Percentiles rank a stretch among this genome's conserved stretches.
Conservation (phyloP, 1,140 invertebrate genomes). For the Drosophila virilis region DNA sequence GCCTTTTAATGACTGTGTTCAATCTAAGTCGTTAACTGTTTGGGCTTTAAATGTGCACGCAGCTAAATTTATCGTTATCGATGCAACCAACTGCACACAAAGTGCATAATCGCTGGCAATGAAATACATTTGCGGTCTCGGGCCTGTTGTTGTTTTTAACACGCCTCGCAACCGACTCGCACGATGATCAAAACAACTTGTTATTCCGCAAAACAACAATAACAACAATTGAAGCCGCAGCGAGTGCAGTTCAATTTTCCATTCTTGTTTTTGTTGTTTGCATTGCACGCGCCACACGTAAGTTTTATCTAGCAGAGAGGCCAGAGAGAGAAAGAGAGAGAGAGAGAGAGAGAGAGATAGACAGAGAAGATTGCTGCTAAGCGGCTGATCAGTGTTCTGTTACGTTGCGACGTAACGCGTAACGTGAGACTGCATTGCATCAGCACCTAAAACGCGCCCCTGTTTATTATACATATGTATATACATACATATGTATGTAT, state of each 20-base stretch:
- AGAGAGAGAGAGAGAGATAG: slow-evolving; percentile 12
- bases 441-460: slow-evolving; percentile 19
- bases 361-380: not conserved
- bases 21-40: slow-evolving; percentile 53
- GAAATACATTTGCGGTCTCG: slow-evolving; percentile 72
- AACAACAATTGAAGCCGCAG: slow-evolving; percentile 47
- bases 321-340: slow-evolving; percentile 4
- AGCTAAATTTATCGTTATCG: slow-evolving; percentile 65
- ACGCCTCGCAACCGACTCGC: slow-evolving; percentile 45
- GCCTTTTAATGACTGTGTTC: slow-evolving; percentile 56
- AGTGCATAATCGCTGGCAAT: slow-evolving; percentile 68
- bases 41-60: slow-evolving; percentile 60
- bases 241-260: slow-evolving; percentile 50
- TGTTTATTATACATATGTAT: not conserved
- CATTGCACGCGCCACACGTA: slow-evolving; percentile 47
- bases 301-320: slow-evolving; percentile 46
- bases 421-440: slow-evolving; percentile 41
- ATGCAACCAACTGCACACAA: slow-evolving; percentile 37
- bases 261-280: slow-evolving; percentile 30
- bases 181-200: slow-evolving; percentile 77
- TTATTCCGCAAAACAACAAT: slow-evolving; percentile 60
- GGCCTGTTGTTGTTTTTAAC: slow-evolving; percentile 50
- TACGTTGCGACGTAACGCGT: slow-evolving; percentile 35
- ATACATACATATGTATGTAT: slow-evolving; percentile 45
- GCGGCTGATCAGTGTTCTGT: not conserved